Evolutionary conservation across 2,888 invertebrate species (phyloP).

Genomic region (Hanleya hanleyi): DNA sequence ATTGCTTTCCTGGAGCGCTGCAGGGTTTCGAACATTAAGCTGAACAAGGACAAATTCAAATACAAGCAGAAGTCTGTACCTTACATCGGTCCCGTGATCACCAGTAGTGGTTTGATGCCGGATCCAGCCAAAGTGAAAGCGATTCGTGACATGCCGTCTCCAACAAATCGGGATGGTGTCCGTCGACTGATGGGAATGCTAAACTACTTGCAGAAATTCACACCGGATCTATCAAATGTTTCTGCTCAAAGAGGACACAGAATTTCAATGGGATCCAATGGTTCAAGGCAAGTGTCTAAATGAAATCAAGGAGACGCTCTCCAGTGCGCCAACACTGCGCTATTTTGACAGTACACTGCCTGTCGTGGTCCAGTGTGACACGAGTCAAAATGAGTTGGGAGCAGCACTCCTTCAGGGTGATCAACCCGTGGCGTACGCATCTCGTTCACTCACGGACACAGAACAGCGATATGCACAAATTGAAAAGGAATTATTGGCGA

Average conservation of each 20-base stretch:
- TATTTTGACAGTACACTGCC: constrained; percentile 21
- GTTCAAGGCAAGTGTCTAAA: constrained; percentile 22
- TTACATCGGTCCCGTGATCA: constrained; percentile 30
- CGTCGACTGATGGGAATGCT: constrained; percentile 30
- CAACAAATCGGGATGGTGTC: constrained; percentile 23
- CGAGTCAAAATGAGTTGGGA: constrained; percentile 20
- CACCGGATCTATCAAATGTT: constrained; percentile 27
- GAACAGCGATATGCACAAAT: constrained; percentile 39
- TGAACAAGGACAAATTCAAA: constrained; percentile 29
- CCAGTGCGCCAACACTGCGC: constrained; percentile 18
- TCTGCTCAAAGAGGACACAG: constrained; percentile 16
- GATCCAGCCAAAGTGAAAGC: constrained; percentile 34
- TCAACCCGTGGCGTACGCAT: constrained; percentile 41
- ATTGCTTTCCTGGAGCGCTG: constrained; percentile 21
- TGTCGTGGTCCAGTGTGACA: constrained; percentile 30
- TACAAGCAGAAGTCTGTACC: constrained; percentile 15
- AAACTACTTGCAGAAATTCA: constrained; percentile 33
- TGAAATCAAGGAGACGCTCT: constrained; percentile 26
- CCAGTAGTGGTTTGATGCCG: constrained; percentile 22
- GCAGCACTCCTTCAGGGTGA: constrained; percentile 31
- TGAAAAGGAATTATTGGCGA: constrained; percentile 35
- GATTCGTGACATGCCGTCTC: constrained; percentile 28
- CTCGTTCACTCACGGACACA: constrained; percentile 31
- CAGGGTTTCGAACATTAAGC: constrained; percentile 23
- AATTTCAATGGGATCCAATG: constrained; percentile 23